Evolutionary conservation across 2,888 invertebrate genomes (phyloP), one percentile per base, ranked within the genome.

Genomic region (Zygaena filipendulae): DNA sequence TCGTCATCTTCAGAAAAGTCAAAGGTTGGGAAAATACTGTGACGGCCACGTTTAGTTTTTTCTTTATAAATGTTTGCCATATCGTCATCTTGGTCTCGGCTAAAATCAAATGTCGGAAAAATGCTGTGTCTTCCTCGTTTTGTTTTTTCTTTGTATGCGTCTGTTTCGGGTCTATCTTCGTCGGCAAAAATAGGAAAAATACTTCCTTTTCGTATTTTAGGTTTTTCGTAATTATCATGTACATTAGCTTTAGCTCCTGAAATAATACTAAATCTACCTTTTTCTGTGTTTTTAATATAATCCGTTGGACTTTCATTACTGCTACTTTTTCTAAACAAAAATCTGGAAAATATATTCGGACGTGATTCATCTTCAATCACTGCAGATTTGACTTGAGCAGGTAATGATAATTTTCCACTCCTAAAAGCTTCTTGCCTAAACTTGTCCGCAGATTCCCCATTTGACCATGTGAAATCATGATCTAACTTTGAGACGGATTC

Each of bases 391-490:
- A 57, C 47, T 40, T 54, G 55, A 8, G 52, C 45, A 4, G 79
- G 79, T 8, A 79, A 34, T 9, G 79, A 79, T 30, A 77, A 43
- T 39, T 79, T 79, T 5, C 75, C 75, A 39, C 60, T 66, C 42
- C 77, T 57, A 16, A 62, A 43, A 14, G 71, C 70, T 54, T 74
- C 72, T 46, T 82, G 81, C 47, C 84, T 82, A 23, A 82, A 81
- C 41, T 85, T 85, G 35, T 80, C 80, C 1, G 83, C 80, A 1
- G 85, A 82, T 16, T 84, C 82, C 7, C 85, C 84, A 35, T 87
- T 88, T 3, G 86, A 86, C 89, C 89, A 89, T 1, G 88, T 88
- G 47, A 81, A 75, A 29, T 86, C 85, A 40, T 79, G 66, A 30
- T 70, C 57, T 9, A 70, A 61, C 30, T 72, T 71, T 2, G 68